Base-by-base conservation (phyloP, 2,113 vertebrate species). In the Desmodus rotundus region DNA sequence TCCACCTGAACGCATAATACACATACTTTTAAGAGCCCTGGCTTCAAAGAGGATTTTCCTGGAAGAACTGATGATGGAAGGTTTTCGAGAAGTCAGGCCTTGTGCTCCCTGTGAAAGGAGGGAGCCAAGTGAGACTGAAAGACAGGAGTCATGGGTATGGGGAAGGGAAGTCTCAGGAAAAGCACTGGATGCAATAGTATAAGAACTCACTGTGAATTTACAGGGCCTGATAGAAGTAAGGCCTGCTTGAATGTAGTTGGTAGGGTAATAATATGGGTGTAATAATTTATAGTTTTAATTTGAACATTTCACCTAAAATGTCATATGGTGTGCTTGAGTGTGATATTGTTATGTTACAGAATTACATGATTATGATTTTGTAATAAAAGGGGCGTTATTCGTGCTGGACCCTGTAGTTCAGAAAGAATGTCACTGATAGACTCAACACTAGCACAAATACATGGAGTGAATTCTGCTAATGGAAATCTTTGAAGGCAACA, bases 401-500 rank as follows among this genome's bases (percentile, higher is more conserved):
- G 10, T 28, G 56, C 56, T 3, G 3, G 58, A 61, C 58, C 26
- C 24, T 61, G 58, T 61, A 33, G 19, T 77, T 47, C 31, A 81
- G 19, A 89, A n/a, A 76, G 38, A 91, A 90, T n/a, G 19, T 14
- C 50, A 47, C 11, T 45, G 43, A 93, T 38, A 20, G n/a, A 43
- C 47, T 87, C 43, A 4, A 74, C 58, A 94, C 50, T 88, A 87
- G 31, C 88, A 93, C 16, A 45, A 67, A 2, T 63, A 83, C 77
- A 6, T 83, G 24, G 43, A 56, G 26, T 28, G 52, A 97, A 28
- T 77, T 36, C 76, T 86, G 31, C 31, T 86, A 89, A 93, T 31
- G 61, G 72, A 95, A 38, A 83, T 54, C 47, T 87, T 91, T 70
- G 87, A 89, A 91, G 68, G n/a, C 67, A 92, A 91, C 45, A 58